A percentile compares a stretch with the other conserved stretches of the same genome.
phyloP scores from a whole-genome alignment of 2,113 vertebrate species.

The Catharus minimus region DNA sequence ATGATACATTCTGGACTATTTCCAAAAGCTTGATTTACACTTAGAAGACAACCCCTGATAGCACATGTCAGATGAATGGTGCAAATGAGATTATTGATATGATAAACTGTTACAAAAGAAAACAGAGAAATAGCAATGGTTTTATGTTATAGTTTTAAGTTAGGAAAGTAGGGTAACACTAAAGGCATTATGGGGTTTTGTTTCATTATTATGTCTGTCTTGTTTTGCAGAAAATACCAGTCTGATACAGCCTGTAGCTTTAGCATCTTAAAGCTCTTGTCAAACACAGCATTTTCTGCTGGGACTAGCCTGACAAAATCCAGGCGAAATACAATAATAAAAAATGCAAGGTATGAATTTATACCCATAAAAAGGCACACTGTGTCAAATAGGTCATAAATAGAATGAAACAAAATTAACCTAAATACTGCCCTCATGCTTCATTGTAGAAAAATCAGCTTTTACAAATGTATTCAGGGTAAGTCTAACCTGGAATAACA shows the following conservation, averaged over 20 bases:
- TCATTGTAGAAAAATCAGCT: not conserved
- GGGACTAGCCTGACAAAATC: not conserved
- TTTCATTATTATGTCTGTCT: not conserved
- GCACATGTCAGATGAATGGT: not conserved
- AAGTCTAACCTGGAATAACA: not conserved
- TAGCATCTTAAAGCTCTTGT: not conserved
- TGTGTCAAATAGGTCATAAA: not conserved
- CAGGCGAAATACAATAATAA: not conserved
- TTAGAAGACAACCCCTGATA: constrained; percentile 1
- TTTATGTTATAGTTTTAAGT: not conserved
- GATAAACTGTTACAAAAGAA: constrained; percentile 1
- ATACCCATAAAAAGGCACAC: not conserved
- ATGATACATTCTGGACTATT: not conserved
- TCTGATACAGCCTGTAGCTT: not conserved
- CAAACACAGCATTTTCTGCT: not conserved
- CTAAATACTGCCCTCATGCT: not conserved
- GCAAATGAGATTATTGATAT: constrained; percentile 18
- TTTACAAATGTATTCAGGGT: not conserved
- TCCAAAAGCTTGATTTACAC: constrained; percentile 13
- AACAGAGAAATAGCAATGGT: not conserved
- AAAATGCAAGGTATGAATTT: not conserved
- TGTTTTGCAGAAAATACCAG: not conserved
- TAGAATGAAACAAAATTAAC: not conserved
- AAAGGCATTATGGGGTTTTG: not conserved
- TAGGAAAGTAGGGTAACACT: not conserved